Evolutionary conservation across 2,888 invertebrate genomes (phyloP).

Genomic region (Stenotaenia linearis): DNA sequence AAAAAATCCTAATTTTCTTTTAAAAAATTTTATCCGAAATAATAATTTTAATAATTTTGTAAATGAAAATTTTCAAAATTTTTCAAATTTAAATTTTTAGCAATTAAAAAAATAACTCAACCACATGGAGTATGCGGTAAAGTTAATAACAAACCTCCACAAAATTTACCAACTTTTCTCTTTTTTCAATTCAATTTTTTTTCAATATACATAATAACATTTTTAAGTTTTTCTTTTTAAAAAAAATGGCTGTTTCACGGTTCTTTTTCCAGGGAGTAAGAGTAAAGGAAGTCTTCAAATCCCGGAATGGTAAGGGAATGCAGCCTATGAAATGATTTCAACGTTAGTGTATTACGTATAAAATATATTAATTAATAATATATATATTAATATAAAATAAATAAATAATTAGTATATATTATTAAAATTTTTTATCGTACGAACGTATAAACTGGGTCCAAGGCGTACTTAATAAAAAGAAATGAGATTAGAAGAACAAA

Average conservation of each 20-base stretch:
- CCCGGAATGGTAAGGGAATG: constrained; percentile 31
- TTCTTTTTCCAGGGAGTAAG: constrained; percentile 26
- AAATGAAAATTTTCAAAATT: neutral
- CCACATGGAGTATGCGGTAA: constrained; percentile 31
- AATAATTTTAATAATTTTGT: neutral
- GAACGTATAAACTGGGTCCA: constrained; percentile 26
- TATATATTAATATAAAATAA: constrained; percentile 22
- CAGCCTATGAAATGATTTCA: constrained; percentile 34
- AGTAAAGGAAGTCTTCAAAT: constrained; percentile 24
- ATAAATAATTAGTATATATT: constrained; percentile 17
- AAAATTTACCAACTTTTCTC: constrained; percentile 29
- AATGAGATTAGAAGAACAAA: constrained; percentile 20
- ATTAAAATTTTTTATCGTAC: constrained; percentile 21
- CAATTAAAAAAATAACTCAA: constrained; percentile 3
- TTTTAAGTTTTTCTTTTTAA: constrained; percentile 2
- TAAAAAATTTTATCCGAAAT: neutral
- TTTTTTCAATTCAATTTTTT: neutral
- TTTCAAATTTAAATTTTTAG: neutral
- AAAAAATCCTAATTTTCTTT: neutral
- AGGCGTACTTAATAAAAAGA: constrained; percentile 26
- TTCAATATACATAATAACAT: neutral
- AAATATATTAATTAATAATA: constrained; percentile 1
- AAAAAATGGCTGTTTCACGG: constrained; percentile 26
- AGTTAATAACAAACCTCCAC: constrained; percentile 33
- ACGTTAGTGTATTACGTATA: constrained; percentile 21